Conservation (phyloP, 2,113 vertebrate genomes). For the Egretta garzetta region DNA sequence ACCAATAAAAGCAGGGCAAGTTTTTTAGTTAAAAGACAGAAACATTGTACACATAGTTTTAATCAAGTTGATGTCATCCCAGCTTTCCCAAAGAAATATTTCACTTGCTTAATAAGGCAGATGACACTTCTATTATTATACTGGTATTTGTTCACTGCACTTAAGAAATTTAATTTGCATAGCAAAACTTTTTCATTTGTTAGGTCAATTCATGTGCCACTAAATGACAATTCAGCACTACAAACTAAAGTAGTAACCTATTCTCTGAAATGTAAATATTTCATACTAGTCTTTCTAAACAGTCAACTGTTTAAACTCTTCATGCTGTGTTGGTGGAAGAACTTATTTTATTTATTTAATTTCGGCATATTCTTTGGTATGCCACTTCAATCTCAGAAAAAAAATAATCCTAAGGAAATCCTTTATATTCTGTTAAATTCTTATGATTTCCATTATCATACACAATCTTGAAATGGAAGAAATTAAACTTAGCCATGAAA, state of each 20-base stretch:
- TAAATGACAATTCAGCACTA: neutral
- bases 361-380: neutral
- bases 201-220: neutral
- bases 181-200: neutral
- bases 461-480: neutral
- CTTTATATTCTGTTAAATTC: neutral
- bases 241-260: neutral
- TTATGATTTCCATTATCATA: neutral
- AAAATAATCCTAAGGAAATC: neutral
- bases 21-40: neutral
- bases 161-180: neutral
- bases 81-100: neutral
- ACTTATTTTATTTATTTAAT: neutral
- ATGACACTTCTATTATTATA: neutral
- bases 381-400: neutral
- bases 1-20: neutral
- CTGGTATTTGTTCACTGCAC: neutral
- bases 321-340: neutral
- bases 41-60: neutral
- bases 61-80: neutral
- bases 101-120: neutral
- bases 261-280: neutral
- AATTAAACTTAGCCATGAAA: neutral
- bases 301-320: neutral
- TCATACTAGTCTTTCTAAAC: neutral